Evolutionary conservation across 1,140 invertebrate genomes (phyloP), one percentile per base, ranked within the genome.

Genomic region (Lepidurus arcticus): DNA sequence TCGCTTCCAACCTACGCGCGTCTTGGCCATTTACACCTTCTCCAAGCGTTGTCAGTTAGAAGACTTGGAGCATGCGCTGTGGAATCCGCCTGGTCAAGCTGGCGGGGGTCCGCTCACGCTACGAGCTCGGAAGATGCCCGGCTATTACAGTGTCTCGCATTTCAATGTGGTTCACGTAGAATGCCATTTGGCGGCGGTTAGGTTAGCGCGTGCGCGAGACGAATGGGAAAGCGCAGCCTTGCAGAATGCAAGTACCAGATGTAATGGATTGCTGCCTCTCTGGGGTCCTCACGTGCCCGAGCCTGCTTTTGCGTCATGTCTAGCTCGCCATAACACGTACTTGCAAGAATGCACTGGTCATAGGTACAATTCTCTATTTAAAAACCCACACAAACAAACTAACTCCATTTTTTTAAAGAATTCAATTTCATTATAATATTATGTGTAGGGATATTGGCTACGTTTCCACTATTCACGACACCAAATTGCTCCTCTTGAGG

Each of bases 101-200:
- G 21, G 53, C 53, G 80, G 79, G 1, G 42, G 76, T 16, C 44
- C 42, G 2, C 78, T 76, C 42, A 45, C 80, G 24, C 53, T 45
- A 47, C 73, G 78, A 7, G 45, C 80, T 5, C 80, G 87, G 43
- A 89, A 89, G 79, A 87, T 87, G 1, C 83, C 86, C 42, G 86
- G 85, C 16, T 98, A 97, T 84, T 93, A 91, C 10, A 98, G 97
- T 0, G 97, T 99, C 4, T 97, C 95, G 5, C 97, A 99, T 87
- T 98, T 98, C 86, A 99, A 99, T 86, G 92, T 98, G 11, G 95
- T 99, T 5, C 97, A 99, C 86, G 92, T 98, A 11, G 96, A 99
- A 84, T 99, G 97, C 84, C 97, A 99, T 85, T 95, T 96, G 88
- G 94, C 94, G 10, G 97, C 97, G 74, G 96, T 99, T 45, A 89